Conservation (phyloP, 2,888 invertebrate species). For the Yponomeuta evonymella region DNA sequence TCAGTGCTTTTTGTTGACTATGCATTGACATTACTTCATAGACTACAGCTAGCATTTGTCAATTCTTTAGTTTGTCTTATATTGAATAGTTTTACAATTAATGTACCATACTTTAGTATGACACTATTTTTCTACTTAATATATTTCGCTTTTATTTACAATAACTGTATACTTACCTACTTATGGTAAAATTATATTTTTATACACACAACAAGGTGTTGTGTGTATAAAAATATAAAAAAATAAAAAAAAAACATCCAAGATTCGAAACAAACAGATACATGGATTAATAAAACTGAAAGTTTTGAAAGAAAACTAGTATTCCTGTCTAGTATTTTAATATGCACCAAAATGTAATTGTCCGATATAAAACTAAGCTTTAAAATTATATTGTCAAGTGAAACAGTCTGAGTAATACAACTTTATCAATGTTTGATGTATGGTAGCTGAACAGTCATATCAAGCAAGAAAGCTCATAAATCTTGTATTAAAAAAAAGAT, state of each 20-base stretch:
- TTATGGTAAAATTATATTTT: conserved; percentile 10
- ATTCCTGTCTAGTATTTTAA: neutral
- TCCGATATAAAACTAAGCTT: neutral
- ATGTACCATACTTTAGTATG: conserved; percentile 8
- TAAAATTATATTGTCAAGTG: neutral
- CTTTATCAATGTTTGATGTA: neutral
- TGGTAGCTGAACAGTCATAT: neutral
- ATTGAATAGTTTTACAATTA: too few species aligned
- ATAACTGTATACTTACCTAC: neutral
- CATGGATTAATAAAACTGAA: neutral
- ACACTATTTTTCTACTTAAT: conserved; percentile 20
- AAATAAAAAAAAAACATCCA: too few species aligned
- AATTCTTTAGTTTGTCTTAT: conserved; percentile 23
- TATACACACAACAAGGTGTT: neutral
- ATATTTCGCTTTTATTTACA: conserved; percentile 16
- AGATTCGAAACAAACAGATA: too few species aligned
- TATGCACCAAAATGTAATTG: neutral
- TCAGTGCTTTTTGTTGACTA: neutral
- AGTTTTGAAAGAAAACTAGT: neutral
- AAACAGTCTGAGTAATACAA: neutral
- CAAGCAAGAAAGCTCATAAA: neutral
- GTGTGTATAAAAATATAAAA: too few species aligned
- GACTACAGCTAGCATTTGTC: conserved; percentile 14
- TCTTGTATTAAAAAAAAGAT: neutral
- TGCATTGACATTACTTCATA: neutral